A percentile compares a stretch with the other conserved stretches of the same genome.
These are phyloP conservation scores for Amphipoea lucens DNA, from an alignment of 2,888 invertebrate species.

Conservation along the genomic window DNA sequence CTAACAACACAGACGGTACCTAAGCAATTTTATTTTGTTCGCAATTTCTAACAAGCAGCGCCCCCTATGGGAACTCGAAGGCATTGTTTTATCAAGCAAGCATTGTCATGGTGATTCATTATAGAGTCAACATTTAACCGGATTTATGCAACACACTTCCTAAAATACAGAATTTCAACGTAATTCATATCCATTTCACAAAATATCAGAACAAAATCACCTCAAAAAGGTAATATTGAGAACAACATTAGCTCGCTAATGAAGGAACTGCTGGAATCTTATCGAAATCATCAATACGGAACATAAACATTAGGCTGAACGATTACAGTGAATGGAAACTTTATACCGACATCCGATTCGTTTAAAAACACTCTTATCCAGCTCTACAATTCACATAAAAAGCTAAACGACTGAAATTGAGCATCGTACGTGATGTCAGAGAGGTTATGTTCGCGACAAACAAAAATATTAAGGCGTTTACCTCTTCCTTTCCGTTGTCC, in stretches of 20 bases:
- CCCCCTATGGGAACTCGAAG: conserved; percentile 80
- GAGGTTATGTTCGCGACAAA: conserved; percentile 90
- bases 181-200: conserved; percentile 3
- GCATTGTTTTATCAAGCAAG: conserved; percentile 80
- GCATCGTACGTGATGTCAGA: conserved; percentile 82
- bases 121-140: conserved; percentile 64
- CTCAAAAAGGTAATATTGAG: conserved; percentile 22
- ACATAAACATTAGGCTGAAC: conserved; percentile 54
- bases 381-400: conserved; percentile 67
- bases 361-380: conserved; percentile 57
- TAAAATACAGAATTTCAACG: conserved; percentile 15
- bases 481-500: conserved; percentile 84
- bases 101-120: conserved; percentile 88
- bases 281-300: conserved; percentile 55
- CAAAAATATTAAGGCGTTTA: conserved; percentile 91
- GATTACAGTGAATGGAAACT: conserved; percentile 55
- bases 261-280: conserved; percentile 45
- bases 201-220: conserved; percentile 2
- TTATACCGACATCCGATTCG: conserved; percentile 54
- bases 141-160: conserved; percentile 39
- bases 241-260: conserved; percentile 44
- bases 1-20: conserved; percentile 11
- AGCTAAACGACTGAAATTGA: conserved; percentile 80
- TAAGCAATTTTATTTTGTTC: conserved; percentile 47
- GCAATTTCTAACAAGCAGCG: conserved; percentile 74